A percentile compares a stretch with the other conserved stretches of the same genome.
Evolutionary conservation across 2,113 vertebrate species (phyloP).

Genomic region (Microcebus ravelobensis): DNA sequence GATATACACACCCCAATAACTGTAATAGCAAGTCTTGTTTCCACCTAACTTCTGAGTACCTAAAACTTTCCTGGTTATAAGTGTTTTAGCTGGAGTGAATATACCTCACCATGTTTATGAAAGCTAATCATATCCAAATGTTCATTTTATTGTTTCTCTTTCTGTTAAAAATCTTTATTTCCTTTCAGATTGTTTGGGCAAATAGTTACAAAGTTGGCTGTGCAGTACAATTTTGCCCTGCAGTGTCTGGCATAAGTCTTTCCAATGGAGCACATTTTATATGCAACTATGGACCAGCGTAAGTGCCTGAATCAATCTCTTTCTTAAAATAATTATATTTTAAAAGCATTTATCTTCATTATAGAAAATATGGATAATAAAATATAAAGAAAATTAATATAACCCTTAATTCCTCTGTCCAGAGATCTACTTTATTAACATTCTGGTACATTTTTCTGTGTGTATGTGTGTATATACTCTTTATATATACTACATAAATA

Average conservation of each 20-base stretch:
- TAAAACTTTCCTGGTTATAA: neutral
- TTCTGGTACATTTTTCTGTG: neutral
- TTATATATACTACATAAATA: neutral
- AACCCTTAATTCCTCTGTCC: neutral
- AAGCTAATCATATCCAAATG: neutral
- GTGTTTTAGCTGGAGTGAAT: neutral
- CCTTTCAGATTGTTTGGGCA: constrained; percentile 85
- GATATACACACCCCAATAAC: neutral
- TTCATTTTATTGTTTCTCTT: neutral
- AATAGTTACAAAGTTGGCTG: constrained; percentile 87
- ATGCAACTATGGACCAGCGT: constrained; percentile 86
- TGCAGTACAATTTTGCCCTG: constrained; percentile 79
- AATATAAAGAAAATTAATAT: neutral
- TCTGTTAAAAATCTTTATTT: neutral
- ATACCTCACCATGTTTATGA: neutral
- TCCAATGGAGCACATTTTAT: constrained; percentile 80
- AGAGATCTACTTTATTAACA: neutral
- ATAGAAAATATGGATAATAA: neutral
- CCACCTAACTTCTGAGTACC: neutral
- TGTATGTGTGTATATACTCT: neutral
- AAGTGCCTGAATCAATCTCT: constrained; percentile 73
- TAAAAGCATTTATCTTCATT: neutral
- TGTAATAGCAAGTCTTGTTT: neutral
- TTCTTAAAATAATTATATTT: neutral
- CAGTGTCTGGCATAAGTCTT: neutral